Percentiles rank a stretch among this genome's conserved stretches.
Conservation (phyloP, 2,113 vertebrate species). For the Mesembrinibis cayennensis region DNA sequence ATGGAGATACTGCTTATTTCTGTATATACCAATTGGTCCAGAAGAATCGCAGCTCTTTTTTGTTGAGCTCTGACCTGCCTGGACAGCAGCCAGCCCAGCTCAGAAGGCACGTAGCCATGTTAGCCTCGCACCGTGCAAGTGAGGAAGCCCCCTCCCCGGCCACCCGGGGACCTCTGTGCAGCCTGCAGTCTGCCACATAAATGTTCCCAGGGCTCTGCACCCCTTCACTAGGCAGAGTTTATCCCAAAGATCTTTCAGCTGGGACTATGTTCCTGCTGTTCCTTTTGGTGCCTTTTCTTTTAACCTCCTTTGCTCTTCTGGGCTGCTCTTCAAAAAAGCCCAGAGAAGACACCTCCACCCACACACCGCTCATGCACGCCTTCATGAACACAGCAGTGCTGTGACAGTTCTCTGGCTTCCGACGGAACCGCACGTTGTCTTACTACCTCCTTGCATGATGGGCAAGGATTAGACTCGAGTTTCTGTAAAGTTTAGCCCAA, state of each 20-base stretch:
- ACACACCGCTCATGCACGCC: neutral
- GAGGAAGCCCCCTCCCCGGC: fast-evolving
- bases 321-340: neutral
- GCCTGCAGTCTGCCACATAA: neutral
- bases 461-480: neutral
- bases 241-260: neutral
- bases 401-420: neutral
- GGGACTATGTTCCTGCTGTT: neutral
- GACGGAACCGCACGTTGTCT: neutral
- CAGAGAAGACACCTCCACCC: neutral
- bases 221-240: neutral
- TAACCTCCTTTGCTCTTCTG: neutral
- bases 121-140: fast-evolving
- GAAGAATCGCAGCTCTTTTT: neutral
- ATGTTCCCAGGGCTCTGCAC: neutral
- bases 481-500: neutral
- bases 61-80: neutral
- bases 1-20: neutral
- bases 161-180: neutral
- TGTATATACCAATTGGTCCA: neutral
- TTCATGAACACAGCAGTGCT: neutral
- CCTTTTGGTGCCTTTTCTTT: neutral
- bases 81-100: neutral
- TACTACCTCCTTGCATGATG: neutral
- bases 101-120: fast-evolving